Base-by-base conservation (phyloP, 2,888 invertebrate species). In the Nebria brevicollis region DNA sequence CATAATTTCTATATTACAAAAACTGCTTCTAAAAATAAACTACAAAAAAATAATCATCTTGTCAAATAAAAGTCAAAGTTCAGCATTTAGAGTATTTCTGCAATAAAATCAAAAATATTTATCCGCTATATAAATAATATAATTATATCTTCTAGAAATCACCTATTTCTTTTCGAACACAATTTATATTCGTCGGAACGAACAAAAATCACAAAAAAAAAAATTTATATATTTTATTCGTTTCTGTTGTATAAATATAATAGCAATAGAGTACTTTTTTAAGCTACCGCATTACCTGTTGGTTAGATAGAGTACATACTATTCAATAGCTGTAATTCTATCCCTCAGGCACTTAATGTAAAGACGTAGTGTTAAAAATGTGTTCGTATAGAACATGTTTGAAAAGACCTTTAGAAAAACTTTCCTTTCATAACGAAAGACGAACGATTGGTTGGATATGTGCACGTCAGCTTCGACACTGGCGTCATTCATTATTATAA, bases 391-490 rank as follows among this genome's bases (percentile, higher is more conserved):
- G 79, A 79, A 34, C 68, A 75, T 79, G 79, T 79, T 79, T 79
- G 79, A 79, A 79, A 79, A 75, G 79, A 66, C 42, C 79, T 79
- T 79, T 79, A 75, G 75, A 80, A 75, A 68, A 75, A 78, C 74
- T 74, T 78, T 78, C 78, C 72, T 74, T 78, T 78, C 78, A 78
- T 11, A n/a, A 13, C 20, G 20, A 68, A 26, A 68, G 8, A 13
- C 20, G 20, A 68, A 26, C 68, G 20, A 68, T 68, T 68, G 4
- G 72, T n/a, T 72, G 77, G 65, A 77, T 64, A 72, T 72, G 15
- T 72, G 72, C 8, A 34, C 68, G 68, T 68, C 26, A 25, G 68
- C 77, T 74, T 74, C 54, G 34, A 15, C 72, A 64, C 26, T 66
- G 15, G 13, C 66, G 41, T 10, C 78, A 65, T 74, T 54, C 65